Evolutionary conservation across 2,888 invertebrate species (phyloP), one percentile per base, ranked within the genome.

Genomic region (Aporophyla nigra): DNA sequence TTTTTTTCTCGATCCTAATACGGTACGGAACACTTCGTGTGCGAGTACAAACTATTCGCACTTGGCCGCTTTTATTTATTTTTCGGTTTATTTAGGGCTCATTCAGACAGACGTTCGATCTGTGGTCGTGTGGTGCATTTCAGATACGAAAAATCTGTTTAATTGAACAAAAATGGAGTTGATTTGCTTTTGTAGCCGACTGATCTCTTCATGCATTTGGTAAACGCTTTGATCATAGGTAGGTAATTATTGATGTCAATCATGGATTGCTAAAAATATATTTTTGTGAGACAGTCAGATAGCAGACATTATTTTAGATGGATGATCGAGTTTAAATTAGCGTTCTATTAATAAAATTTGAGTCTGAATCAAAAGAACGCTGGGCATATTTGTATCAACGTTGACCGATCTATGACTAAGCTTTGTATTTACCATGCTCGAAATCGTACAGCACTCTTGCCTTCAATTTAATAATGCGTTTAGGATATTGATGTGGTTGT

Each of bases 171-270:
- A 53, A 68, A 68, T 24, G 14, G 21, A 73, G 7, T 16, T 58
- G 33, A 71, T 71, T 73, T 21, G 33, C 40, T 24, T 73, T 58
- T 49, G 56, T 49, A 43, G 27, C 19, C 12, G 46, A 71, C 4
- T 24, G 56, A 40, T 71, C 33, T 19, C 10, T 58, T 14, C 9
- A 49, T 56, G 33, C 14, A 46, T 46, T 43, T 54, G 27, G n/a
- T 27, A 27, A 43, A 53, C 19, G 21, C 67, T 53, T 65, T 53
- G 63, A 76, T 61, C 46, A 24, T 21, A 27, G 7, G n/a, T 5
- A 24, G 16, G 27, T 27, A 69, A 62, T 63, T 43, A 43, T 43
- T 63, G 24, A 21, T 27, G 27, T 46, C 43, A 46, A 46, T 27
- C 46, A 33, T 10, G 19, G 5, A 16, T 59, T 5, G 5, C 10